Percentiles rank a stretch among this genome's conserved stretches.
Evolutionary conservation across 1,140 invertebrate genomes (phyloP).

Genomic region (Drosophila takahashii): DNA sequence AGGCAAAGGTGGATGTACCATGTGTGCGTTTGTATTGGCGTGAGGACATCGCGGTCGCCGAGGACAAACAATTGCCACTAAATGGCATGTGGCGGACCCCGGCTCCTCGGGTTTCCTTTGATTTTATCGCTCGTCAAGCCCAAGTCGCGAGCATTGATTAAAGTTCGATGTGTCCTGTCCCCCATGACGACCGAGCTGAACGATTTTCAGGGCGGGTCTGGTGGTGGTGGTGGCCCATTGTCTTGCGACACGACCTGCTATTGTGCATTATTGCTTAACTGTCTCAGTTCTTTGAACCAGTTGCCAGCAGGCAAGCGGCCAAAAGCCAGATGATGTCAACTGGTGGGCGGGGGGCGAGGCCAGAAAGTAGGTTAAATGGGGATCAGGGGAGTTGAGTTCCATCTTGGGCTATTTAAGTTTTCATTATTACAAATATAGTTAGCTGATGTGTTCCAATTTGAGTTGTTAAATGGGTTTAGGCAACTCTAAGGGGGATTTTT

Average conservation of each 20-base stretch:
- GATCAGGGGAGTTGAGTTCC: not conserved
- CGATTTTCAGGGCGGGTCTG: constrained; percentile 5
- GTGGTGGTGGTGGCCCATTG: constrained; percentile 17
- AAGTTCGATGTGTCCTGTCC: constrained; percentile 54
- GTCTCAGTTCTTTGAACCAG: constrained; percentile 40
- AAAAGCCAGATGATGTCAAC: constrained; percentile 58
- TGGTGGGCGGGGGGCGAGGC: not conserved
- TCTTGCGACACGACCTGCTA: constrained; percentile 22
- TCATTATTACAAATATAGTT: not conserved
- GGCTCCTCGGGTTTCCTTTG: constrained; percentile 45
- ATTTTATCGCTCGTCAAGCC: constrained; percentile 71
- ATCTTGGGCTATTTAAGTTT: not conserved
- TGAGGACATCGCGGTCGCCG: constrained; percentile 20
- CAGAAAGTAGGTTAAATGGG: not conserved
- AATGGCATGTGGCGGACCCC: constrained; percentile 44
- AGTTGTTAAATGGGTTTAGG: too few species aligned
- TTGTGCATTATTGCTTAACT: constrained; percentile 51
- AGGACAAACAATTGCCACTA: constrained; percentile 52
- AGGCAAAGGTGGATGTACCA: constrained; percentile 19
- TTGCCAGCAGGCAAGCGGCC: constrained; percentile 10
- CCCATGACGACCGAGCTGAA: not conserved
- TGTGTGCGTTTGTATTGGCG: constrained; percentile 29
- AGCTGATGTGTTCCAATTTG: not conserved
- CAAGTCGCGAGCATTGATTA: constrained; percentile 68
- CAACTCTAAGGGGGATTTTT: too few species aligned